phyloP scores from a whole-genome alignment of 2,888 invertebrate genomes.

The Eupithecia subfuscata region DNA sequence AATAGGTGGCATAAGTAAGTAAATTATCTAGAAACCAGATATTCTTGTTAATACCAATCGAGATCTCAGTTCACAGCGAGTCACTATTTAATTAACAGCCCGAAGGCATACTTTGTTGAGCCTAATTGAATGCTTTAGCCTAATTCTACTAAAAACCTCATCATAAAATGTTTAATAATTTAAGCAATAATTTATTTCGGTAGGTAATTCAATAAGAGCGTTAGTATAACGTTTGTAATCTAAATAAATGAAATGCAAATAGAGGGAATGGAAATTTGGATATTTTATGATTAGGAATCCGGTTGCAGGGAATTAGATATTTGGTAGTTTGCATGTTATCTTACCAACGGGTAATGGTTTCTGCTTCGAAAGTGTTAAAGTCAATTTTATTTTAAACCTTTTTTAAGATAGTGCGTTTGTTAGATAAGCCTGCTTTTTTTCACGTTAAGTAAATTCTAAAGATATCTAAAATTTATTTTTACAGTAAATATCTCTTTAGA shows the following conservation, averaged over 20 bases:
- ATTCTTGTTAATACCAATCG: neutral
- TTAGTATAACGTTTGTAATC: neutral
- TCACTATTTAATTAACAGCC: neutral
- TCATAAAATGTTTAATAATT: neutral
- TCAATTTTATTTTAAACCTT: neutral
- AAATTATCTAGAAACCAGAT: neutral
- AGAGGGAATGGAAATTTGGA: neutral
- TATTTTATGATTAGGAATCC: too few relatives aligned
- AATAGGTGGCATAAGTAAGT: too few relatives aligned
- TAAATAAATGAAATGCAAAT: slow-evolving; percentile 2
- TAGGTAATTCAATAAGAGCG: neutral
- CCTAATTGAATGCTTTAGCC: neutral
- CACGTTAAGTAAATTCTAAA: too few relatives aligned
- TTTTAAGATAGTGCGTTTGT: neutral
- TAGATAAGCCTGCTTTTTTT: too few relatives aligned
- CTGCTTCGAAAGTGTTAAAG: neutral
- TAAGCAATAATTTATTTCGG: neutral
- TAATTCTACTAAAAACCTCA: slow-evolving; percentile 2
- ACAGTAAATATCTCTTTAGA: too few relatives aligned
- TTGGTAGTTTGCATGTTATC: neutral
- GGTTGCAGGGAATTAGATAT: neutral
- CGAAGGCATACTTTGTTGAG: neutral
- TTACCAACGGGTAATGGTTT: neutral
- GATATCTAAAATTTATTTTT: too few relatives aligned
- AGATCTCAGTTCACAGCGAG: neutral